Evolutionary conservation across 1,140 invertebrate species (phyloP).

Genomic region (Drosophila chauvacae): DNA sequence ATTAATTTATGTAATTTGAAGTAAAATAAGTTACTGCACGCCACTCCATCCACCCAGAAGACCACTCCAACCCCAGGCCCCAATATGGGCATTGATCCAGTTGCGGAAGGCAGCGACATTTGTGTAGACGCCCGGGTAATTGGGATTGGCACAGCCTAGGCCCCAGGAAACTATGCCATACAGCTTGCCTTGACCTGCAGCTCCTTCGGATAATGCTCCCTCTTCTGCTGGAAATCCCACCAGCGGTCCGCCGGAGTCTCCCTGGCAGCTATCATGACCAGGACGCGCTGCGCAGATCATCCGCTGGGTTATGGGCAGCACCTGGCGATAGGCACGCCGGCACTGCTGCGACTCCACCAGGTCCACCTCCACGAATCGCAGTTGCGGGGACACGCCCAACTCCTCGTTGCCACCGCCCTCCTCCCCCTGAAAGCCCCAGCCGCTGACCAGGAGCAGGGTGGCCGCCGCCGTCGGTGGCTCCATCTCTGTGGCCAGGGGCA

Average conservation of each 20-base stretch:
- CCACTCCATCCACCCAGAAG: slow-evolving; percentile 60
- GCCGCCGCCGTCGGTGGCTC: slow-evolving; percentile 23
- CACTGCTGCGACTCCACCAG: slow-evolving; percentile 52
- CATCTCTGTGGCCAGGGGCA: slow-evolving; percentile 45
- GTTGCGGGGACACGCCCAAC: slow-evolving; percentile 43
- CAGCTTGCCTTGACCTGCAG: slow-evolving; percentile 72
- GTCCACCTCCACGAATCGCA: slow-evolving; percentile 67
- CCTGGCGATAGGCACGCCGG: slow-evolving; percentile 52
- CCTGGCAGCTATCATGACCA: slow-evolving; percentile 75
- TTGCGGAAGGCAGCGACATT: slow-evolving; percentile 71
- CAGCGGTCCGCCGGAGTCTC: slow-evolving; percentile 77
- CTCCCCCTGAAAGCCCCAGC: slow-evolving; percentile 74
- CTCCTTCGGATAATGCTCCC: not conserved
- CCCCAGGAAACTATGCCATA: slow-evolving; percentile 85
- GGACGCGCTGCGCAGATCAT: slow-evolving; percentile 75
- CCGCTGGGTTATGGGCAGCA: slow-evolving; percentile 66
- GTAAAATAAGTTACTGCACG: slow-evolving; percentile 25
- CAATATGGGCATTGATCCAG: slow-evolving; percentile 75
- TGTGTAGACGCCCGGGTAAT: slow-evolving; percentile 86
- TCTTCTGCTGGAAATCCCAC: slow-evolving; percentile 54
- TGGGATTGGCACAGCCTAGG: slow-evolving; percentile 85
- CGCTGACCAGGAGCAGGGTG: slow-evolving; percentile 65
- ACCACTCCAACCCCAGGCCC: slow-evolving; percentile 62
- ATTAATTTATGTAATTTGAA: not conserved
- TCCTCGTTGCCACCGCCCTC: slow-evolving; percentile 2